These are phyloP conservation scores for Crotalus horridus DNA, from an alignment of 2,113 vertebrate species.

Conservation along the genomic window DNA sequence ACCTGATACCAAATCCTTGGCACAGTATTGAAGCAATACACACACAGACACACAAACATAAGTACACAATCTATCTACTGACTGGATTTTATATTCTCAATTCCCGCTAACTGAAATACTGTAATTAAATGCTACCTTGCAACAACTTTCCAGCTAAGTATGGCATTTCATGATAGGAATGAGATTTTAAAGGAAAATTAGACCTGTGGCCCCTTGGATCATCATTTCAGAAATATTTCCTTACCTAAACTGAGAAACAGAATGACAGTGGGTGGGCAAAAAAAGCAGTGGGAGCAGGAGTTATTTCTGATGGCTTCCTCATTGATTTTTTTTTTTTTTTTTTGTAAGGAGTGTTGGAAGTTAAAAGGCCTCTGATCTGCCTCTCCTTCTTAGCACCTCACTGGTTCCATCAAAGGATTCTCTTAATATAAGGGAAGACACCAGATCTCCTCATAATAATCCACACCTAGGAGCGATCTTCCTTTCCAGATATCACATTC, in stretches of 20 bases:
- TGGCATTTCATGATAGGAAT: neutral
- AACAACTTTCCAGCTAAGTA: neutral
- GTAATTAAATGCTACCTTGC: neutral
- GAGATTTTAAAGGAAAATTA: neutral
- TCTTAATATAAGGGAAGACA: no score
- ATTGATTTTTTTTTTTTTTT: no score
- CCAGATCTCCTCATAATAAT: no score
- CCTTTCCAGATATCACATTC: no score
- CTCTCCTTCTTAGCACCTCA: no score
- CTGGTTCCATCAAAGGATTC: no score
- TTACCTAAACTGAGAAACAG: neutral
- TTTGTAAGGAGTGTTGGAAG: no score
- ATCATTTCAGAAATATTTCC: neutral
- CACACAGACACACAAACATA: neutral
- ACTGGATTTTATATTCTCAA: neutral
- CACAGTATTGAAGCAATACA: neutral
- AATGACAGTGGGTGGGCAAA: neutral
- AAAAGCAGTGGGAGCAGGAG: neutral
- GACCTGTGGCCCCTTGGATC: neutral
- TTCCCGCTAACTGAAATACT: neutral
- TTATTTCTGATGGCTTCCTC: neutral
- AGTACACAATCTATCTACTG: neutral
- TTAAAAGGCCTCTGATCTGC: no score
- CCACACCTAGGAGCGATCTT: no score
- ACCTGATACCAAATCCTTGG: neutral